These are phyloP conservation scores for Salminus brasiliensis DNA, from an alignment of 2,113 vertebrate species.

Conservation along the genomic window DNA sequence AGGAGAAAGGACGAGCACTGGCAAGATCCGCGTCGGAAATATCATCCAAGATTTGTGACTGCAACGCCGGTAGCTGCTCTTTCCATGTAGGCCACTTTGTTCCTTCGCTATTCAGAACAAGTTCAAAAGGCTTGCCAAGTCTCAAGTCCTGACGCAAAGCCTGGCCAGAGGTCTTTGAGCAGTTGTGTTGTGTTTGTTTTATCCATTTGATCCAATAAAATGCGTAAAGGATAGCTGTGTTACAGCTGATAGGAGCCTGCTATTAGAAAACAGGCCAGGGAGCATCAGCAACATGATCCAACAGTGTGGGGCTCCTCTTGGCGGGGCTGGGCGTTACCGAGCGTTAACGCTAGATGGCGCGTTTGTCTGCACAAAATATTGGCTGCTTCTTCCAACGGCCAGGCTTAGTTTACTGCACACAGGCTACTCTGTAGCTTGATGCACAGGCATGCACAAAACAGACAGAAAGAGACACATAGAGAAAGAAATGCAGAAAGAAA, in stretches of 20 bases:
- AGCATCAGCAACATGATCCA: conserved; percentile 25
- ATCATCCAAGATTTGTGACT: conserved; percentile 49
- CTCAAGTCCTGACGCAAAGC: not conserved
- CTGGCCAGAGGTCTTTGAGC: not conserved
- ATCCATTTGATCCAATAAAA: not conserved
- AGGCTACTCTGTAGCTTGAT: not conserved
- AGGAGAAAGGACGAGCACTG: conserved; percentile 53
- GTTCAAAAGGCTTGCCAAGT: no score
- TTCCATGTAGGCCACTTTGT: conserved; percentile 36
- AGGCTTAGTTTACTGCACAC: conserved; percentile 11
- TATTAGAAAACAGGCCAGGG: not conserved
- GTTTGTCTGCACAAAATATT: conserved; percentile 68
- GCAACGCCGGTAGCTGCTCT: conserved; percentile 42
- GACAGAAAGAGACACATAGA: not conserved
- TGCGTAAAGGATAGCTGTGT: not conserved
- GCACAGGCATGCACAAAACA: conserved; percentile 44
- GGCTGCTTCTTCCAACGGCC: conserved; percentile 12
- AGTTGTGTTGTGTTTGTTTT: no score
- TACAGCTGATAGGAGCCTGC: not conserved
- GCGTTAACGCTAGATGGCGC: conserved; percentile 68
- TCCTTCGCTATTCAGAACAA: conserved; percentile 1
- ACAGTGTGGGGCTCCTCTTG: not conserved
- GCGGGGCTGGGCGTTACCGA: conserved; percentile 19
- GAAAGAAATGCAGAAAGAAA: no score
- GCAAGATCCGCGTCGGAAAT: conserved; percentile 44